Conservation (phyloP, 2,113 vertebrate species). For the Callipepla squamata region DNA sequence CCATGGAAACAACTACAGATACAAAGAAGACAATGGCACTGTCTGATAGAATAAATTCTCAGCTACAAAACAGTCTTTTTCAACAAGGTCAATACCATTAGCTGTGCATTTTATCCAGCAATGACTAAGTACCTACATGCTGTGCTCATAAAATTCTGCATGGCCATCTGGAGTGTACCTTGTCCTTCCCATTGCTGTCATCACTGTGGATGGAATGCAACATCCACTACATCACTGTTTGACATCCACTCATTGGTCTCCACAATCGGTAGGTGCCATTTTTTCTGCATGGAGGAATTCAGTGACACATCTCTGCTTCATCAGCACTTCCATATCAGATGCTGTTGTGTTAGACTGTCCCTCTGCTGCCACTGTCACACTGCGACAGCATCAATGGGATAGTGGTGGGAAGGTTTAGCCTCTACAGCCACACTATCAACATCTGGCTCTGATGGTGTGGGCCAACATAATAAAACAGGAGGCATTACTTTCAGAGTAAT, state of each 20-base stretch:
- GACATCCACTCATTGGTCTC: too few relatives aligned
- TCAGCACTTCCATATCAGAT: not conserved
- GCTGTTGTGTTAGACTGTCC: not conserved
- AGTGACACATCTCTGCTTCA: not conserved
- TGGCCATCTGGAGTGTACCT: not conserved
- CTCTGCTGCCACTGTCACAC: not conserved
- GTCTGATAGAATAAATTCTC: not conserved
- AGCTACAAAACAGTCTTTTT: not conserved
- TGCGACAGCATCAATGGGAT: not conserved
- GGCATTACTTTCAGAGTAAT: not conserved
- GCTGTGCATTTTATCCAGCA: not conserved
- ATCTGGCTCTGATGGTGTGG: not conserved
- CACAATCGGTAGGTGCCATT: not conserved
- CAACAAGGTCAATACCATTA: not conserved
- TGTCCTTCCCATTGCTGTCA: not conserved
- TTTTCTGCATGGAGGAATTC: not conserved
- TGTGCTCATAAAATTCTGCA: not conserved
- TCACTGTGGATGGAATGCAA: not conserved
- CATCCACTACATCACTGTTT: not conserved
- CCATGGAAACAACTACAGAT: not conserved
- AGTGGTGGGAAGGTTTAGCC: not conserved
- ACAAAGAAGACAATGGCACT: not conserved
- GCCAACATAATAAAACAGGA: not conserved
- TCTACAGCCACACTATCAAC: not conserved
- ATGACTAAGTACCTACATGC: not conserved